Percentiles rank a stretch among this genome's conserved stretches.
Evolutionary conservation across 2,888 invertebrate species (phyloP).

Genomic region (Stenolophus ochropezus): DNA sequence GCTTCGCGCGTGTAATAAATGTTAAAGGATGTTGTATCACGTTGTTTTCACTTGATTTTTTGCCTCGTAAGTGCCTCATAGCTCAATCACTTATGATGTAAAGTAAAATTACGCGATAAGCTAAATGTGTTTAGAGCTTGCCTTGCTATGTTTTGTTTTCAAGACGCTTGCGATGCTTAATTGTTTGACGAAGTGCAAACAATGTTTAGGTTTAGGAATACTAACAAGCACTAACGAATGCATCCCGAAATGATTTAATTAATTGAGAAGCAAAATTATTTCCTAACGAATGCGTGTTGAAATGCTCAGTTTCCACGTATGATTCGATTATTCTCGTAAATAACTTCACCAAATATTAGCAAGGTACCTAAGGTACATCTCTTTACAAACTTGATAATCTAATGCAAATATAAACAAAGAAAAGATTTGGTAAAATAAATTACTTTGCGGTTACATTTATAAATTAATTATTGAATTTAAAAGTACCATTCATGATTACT

Average conservation of each 20-base stretch:
- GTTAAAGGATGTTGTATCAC: constrained; percentile 25
- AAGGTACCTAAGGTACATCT: too few species aligned
- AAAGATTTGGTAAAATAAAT: too few species aligned
- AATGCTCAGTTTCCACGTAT: neutral
- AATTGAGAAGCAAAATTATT: constrained; percentile 40
- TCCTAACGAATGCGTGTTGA: constrained; percentile 24
- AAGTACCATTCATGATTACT: too few species aligned
- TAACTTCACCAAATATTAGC: too few species aligned
- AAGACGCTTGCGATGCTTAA: neutral
- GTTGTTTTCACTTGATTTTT: constrained; percentile 31
- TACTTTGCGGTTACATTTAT: too few species aligned
- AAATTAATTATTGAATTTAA: too few species aligned
- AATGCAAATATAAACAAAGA: too few species aligned
- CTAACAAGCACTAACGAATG: constrained; percentile 49
- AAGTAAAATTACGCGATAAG: constrained; percentile 19
- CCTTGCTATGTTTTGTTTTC: constrained; percentile 14
- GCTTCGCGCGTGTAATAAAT: neutral
- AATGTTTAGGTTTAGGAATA: constrained; percentile 36
- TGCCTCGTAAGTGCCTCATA: neutral
- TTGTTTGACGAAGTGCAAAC: constrained; percentile 42
- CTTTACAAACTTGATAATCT: too few species aligned
- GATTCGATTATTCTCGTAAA: neutral
- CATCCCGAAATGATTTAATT: constrained; percentile 53
- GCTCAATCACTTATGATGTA: neutral
- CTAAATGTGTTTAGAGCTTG: neutral